A percentile compares a stretch with the other conserved stretches of the same genome.
Evolutionary conservation across 2,888 invertebrate species (phyloP).

Genomic region (Campaea margaritaria): DNA sequence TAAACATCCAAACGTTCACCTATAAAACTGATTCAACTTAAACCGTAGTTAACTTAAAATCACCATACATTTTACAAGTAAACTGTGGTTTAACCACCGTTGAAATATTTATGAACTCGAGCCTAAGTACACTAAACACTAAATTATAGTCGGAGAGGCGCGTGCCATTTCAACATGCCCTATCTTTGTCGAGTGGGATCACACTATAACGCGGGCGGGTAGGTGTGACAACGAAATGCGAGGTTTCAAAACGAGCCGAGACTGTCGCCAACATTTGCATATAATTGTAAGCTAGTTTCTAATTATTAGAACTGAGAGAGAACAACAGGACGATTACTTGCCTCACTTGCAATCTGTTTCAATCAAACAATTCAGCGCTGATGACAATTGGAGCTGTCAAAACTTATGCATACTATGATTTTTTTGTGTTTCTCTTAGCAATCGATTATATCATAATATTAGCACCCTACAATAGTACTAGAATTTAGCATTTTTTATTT

Average conservation of each 20-base stretch:
- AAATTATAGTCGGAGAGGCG: constrained; percentile 2
- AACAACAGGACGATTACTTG: constrained; percentile 7
- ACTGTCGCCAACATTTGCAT: constrained; percentile 75
- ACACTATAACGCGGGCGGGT: constrained; percentile 47
- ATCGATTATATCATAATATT: too few species aligned
- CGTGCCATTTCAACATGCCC: constrained; percentile 38
- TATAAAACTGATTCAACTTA: too few species aligned
- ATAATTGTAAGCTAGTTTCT: constrained; percentile 76
- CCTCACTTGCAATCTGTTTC: too few species aligned
- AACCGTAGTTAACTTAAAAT: too few species aligned
- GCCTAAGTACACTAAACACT: too few species aligned
- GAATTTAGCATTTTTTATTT: too few species aligned
- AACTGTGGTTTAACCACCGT: too few species aligned
- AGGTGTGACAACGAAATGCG: constrained; percentile 73
- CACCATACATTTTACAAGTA: too few species aligned
- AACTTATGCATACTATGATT: too few species aligned
- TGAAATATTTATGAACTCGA: background rate
- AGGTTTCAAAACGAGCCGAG: constrained; percentile 73
- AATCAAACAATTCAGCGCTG: background rate
- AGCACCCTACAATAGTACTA: too few species aligned
- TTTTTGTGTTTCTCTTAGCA: too few species aligned
- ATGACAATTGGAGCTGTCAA: background rate
- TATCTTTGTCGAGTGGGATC: constrained; percentile 39
- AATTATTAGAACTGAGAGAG: constrained; percentile 41
- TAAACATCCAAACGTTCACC: too few species aligned